These are phyloP conservation scores for Sthenelais limicola DNA, from an alignment of 2,888 invertebrate species.

Conservation along the genomic window DNA sequence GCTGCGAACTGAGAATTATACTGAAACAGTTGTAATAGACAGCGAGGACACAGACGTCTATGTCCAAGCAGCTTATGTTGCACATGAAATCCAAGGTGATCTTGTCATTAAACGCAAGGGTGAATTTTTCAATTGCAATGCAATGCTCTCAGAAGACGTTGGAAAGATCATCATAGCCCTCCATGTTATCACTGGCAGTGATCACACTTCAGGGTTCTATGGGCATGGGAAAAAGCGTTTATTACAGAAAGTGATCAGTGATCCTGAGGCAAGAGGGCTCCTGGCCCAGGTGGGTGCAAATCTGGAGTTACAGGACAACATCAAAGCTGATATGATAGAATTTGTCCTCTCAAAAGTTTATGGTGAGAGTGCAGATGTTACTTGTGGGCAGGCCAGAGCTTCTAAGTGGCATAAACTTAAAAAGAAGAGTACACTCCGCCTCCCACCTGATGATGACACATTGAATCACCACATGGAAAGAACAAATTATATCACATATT, in stretches of 20 bases:
- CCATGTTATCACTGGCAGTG: too few relatives aligned
- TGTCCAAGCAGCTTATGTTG: conserved; percentile 14
- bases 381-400: conserved; percentile 36
- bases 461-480: conserved; percentile 27
- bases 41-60: too few relatives aligned
- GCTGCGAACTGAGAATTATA: conserved; percentile 1
- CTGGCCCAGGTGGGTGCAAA: not conserved
- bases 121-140: not conserved
- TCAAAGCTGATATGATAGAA: conserved; percentile 9
- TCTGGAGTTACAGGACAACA: conserved; percentile 6
- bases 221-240: not conserved
- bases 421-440: conserved; percentile 12
- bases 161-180: conserved; percentile 1
- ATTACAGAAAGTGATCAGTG: too few relatives aligned
- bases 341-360: conserved; percentile 27
- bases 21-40: not conserved
- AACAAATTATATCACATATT: conserved; percentile 6
- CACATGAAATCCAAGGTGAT: conserved; percentile 12
- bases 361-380: conserved; percentile 18
- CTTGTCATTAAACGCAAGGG: conserved; percentile 5
- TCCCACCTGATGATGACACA: too few relatives aligned
- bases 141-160: conserved; percentile 5
- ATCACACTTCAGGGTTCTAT: too few relatives aligned
- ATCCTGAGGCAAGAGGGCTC: too few relatives aligned
- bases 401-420: conserved; percentile 24